Evolutionary conservation across 2,113 vertebrate genomes (phyloP).

Genomic region (Miniopterus natalensis): DNA sequence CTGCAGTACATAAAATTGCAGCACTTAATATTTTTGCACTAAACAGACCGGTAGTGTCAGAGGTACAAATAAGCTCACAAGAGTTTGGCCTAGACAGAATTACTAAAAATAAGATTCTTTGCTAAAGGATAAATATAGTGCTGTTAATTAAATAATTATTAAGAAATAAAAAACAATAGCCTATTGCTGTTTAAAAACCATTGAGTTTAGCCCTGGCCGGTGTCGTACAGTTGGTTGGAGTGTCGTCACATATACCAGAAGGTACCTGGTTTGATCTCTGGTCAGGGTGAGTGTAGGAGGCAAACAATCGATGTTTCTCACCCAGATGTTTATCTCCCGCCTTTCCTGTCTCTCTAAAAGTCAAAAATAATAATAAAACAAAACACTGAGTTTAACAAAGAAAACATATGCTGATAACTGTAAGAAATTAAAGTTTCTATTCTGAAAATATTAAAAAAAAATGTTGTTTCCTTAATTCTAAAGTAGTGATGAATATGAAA

Average conservation of each 20-base stretch:
- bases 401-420: background rate
- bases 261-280: too few species aligned
- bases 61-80: background rate
- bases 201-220: background rate
- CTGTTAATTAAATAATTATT: background rate
- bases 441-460: background rate
- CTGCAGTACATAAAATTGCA: background rate
- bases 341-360: too few species aligned
- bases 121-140: background rate
- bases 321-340: too few species aligned
- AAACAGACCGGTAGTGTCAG: background rate
- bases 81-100: background rate
- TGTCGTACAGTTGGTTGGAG: too few species aligned
- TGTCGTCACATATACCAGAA: too few species aligned
- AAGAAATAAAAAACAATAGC: background rate
- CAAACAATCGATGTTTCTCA: too few species aligned
- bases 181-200: background rate
- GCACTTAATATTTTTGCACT: background rate
- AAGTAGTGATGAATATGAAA: background rate
- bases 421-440: background rate
- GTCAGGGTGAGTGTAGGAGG: too few species aligned
- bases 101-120: background rate
- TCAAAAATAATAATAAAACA: too few species aligned
- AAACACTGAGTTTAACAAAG: background rate
- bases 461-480: background rate